Percentiles rank a stretch among this genome's conserved stretches.
Evolutionary conservation across 2,888 invertebrate species (phyloP).

Genomic region (Megaustenia siamemsis): DNA sequence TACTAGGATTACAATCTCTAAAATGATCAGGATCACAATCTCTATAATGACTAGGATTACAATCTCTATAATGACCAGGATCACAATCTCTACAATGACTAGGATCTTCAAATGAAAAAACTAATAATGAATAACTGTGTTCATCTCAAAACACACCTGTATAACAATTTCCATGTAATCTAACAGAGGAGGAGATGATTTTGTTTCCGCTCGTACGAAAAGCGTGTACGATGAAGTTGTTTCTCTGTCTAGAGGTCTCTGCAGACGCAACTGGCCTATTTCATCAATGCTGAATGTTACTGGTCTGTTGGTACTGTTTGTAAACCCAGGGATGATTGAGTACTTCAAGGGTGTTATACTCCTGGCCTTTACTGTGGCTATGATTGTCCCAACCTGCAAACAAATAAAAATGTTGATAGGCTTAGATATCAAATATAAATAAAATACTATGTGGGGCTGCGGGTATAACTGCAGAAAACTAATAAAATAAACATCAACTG

Average conservation of each 20-base stretch:
- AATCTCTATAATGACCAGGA: too few relatives aligned
- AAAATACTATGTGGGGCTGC: too few relatives aligned
- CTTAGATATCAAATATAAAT: too few relatives aligned
- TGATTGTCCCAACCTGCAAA: constrained; percentile 77
- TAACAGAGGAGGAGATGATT: constrained; percentile 86
- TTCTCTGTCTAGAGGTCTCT: constrained; percentile 91
- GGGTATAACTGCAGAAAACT: too few relatives aligned
- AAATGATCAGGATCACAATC: too few relatives aligned
- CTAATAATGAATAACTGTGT: too few relatives aligned
- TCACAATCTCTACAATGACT: too few relatives aligned
- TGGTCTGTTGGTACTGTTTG: constrained; percentile 79
- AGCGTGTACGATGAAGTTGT: constrained; percentile 80
- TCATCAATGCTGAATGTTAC: constrained; percentile 78
- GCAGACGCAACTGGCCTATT: constrained; percentile 73
- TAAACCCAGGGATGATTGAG: constrained; percentile 84
- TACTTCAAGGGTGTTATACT: constrained; percentile 83
- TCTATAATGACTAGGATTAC: too few relatives aligned
- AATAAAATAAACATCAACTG: too few relatives aligned
- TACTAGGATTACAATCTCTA: too few relatives aligned
- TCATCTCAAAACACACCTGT: constrained; percentile 81
- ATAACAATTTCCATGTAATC: constrained; percentile 84
- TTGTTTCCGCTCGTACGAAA: constrained; percentile 84
- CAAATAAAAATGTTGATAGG: too few relatives aligned
- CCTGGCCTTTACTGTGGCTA: constrained; percentile 86
- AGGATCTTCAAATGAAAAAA: too few relatives aligned